Conservation (phyloP, 2,797 vertebrate species). For the Clarias platycephalus region DNA sequence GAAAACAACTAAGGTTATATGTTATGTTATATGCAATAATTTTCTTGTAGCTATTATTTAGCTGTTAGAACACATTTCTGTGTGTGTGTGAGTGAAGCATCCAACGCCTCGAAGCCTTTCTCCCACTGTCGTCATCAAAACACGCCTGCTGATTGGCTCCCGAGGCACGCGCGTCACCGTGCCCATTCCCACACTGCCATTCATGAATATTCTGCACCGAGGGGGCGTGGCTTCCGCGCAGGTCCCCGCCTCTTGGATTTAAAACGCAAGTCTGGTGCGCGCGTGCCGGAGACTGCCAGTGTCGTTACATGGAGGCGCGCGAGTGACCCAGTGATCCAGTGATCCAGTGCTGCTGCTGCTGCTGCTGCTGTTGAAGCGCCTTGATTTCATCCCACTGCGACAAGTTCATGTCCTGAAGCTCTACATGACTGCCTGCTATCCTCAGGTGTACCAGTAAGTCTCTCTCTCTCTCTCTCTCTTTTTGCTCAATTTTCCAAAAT, state of each 20-base stretch:
- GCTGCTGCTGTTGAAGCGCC: neutral
- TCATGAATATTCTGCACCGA: constrained; percentile 28
- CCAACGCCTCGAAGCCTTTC: neutral
- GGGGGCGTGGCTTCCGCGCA: constrained; percentile 1
- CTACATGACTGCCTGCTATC: constrained; percentile 40
- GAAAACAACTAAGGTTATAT: neutral
- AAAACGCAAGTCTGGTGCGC: neutral
- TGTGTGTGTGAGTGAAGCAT: neutral
- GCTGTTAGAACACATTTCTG: neutral
- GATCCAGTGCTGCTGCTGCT: neutral
- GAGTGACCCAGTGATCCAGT: neutral
- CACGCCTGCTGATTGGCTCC: constrained; percentile 27
- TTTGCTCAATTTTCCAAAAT: neutral
- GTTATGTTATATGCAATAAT: neutral
- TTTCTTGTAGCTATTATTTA: neutral
- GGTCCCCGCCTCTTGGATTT: constrained; percentile 37
- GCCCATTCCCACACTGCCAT: constrained; percentile 35
- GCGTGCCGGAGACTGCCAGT: neutral
- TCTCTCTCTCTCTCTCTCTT: neutral
- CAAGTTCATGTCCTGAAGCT: constrained; percentile 18
- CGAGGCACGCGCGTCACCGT: neutral
- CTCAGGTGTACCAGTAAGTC: constrained; percentile 40
- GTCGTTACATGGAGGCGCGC: neutral
- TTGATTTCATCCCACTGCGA: neutral
- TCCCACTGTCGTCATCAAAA: constrained; percentile 23